Percentiles rank a stretch among this genome's conserved stretches.
These are phyloP conservation scores for Octomys mimax DNA, from an alignment of 2,797 vertebrate species.

Conservation along the genomic window DNA sequence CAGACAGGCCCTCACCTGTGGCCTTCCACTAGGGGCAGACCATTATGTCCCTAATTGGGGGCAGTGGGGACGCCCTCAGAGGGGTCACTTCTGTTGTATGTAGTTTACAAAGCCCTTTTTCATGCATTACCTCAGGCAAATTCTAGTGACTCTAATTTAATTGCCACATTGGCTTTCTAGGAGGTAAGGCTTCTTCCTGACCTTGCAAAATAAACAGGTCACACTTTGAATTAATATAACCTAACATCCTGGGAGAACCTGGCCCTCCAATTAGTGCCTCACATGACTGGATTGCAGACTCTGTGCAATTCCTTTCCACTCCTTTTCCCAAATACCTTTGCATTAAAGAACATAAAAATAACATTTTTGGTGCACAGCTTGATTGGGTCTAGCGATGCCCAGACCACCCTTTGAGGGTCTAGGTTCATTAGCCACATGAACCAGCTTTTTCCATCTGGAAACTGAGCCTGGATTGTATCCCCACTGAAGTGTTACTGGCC, in stretches of 20 bases:
- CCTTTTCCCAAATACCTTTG: slow-evolving; percentile 71
- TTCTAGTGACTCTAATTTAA: slow-evolving; percentile 73
- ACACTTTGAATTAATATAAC: slow-evolving; percentile 79
- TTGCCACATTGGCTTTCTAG: slow-evolving; percentile 76
- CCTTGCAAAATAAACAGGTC: slow-evolving; percentile 82
- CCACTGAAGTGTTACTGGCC: not conserved
- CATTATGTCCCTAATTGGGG: slow-evolving; percentile 46
- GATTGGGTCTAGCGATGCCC: slow-evolving; percentile 68
- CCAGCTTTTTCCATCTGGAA: slow-evolving; percentile 60
- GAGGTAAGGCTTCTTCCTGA: slow-evolving; percentile 76
- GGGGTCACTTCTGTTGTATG: slow-evolving; percentile 14
- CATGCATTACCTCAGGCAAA: slow-evolving; percentile 65
- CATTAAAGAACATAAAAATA: slow-evolving; percentile 76
- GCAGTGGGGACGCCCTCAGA: not conserved
- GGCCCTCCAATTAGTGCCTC: slow-evolving; percentile 78
- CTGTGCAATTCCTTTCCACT: slow-evolving; percentile 61
- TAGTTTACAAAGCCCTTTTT: slow-evolving; percentile 67
- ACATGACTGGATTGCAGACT: slow-evolving; percentile 34
- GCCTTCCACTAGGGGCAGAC: slow-evolving; percentile 14
- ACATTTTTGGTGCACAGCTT: slow-evolving; percentile 29
- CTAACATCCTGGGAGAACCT: slow-evolving; percentile 63
- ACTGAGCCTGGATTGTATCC: slow-evolving; percentile 54
- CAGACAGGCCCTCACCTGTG: not conserved
- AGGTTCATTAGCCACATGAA: not conserved
- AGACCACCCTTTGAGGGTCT: slow-evolving; percentile 53